Evolutionary conservation across 2,888 invertebrate genomes (phyloP).

Genomic region (Drosophila kokeensis): DNA sequence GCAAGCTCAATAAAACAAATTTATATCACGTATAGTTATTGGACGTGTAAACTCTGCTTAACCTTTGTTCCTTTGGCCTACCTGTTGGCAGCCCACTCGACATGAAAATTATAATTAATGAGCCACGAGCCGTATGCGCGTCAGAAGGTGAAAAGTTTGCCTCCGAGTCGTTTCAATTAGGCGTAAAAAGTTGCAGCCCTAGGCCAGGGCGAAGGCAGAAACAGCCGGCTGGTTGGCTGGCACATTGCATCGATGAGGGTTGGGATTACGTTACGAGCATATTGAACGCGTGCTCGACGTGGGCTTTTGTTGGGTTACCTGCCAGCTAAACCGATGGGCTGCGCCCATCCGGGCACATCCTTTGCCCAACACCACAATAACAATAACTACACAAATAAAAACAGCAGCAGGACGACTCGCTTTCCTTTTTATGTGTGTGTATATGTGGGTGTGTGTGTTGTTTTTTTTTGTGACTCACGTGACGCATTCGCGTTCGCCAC

Average conservation of each 20-base stretch:
- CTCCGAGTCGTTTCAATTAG: slow-evolving; percentile 70
- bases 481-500: slow-evolving; percentile 67
- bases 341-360: slow-evolving; percentile 76
- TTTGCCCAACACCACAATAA: slow-evolving; percentile 57
- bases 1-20: background rate
- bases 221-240: slow-evolving; percentile 20
- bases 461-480: slow-evolving; percentile 71
- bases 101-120: slow-evolving; percentile 74
- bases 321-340: slow-evolving; percentile 49
- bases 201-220: slow-evolving; percentile 7
- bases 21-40: background rate
- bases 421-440: background rate
- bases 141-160: slow-evolving; percentile 74
- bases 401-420: slow-evolving; percentile 48
- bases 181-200: slow-evolving; percentile 68
- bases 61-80: slow-evolving; percentile 28
- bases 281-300: slow-evolving; percentile 53
- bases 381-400: slow-evolving; percentile 32
- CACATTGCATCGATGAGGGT: slow-evolving; percentile 57
- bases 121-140: slow-evolving; percentile 65
- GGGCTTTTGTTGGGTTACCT: slow-evolving; percentile 46
- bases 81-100: slow-evolving; percentile 71
- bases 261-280: slow-evolving; percentile 41
- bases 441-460: slow-evolving; percentile 22
- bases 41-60: slow-evolving; percentile 20